Evolutionary conservation across 2,888 invertebrate species (phyloP).

Genomic region (Xanthia togata): DNA sequence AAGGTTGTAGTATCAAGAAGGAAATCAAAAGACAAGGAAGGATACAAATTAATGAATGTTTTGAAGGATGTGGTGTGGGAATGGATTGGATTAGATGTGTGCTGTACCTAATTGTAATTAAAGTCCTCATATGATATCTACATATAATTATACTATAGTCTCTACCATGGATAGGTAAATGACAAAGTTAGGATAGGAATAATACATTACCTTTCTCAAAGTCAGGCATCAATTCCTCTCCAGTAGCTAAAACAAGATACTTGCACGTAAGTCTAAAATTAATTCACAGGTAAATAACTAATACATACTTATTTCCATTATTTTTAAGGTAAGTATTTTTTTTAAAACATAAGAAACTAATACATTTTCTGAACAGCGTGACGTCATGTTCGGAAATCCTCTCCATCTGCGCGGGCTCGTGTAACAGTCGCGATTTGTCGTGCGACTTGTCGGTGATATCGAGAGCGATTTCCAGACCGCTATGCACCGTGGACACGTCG

Average conservation of each 20-base stretch:
- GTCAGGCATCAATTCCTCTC: slow-evolving; percentile 71
- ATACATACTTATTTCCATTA: neutral
- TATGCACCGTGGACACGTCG: slow-evolving; percentile 69
- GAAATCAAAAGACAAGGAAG: slow-evolving; percentile 13
- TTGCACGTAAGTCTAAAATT: slow-evolving; percentile 10
- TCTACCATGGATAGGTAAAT: neutral
- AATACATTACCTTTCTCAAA: slow-evolving; percentile 76
- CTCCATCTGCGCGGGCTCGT: slow-evolving; percentile 77
- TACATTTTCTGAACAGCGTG: slow-evolving; percentile 81
- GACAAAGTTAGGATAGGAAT: neutral
- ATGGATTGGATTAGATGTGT: neutral
- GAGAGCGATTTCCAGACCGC: slow-evolving; percentile 71
- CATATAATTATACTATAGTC: neutral
- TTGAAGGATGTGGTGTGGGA: slow-evolving; percentile 1
- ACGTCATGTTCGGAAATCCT: slow-evolving; percentile 78
- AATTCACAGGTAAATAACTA: neutral
- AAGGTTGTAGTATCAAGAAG: slow-evolving; percentile 44
- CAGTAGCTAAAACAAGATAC: slow-evolving; percentile 73
- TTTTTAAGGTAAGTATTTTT: neutral
- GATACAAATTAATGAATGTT: neutral
- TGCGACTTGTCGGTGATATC: slow-evolving; percentile 74
- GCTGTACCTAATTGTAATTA: neutral
- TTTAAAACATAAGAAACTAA: slow-evolving; percentile 27
- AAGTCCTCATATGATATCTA: neutral
- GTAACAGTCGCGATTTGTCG: slow-evolving; percentile 69